These are phyloP conservation scores for Solea senegalensis DNA, from an alignment of 2,113 vertebrate genomes.

Conservation along the genomic window DNA sequence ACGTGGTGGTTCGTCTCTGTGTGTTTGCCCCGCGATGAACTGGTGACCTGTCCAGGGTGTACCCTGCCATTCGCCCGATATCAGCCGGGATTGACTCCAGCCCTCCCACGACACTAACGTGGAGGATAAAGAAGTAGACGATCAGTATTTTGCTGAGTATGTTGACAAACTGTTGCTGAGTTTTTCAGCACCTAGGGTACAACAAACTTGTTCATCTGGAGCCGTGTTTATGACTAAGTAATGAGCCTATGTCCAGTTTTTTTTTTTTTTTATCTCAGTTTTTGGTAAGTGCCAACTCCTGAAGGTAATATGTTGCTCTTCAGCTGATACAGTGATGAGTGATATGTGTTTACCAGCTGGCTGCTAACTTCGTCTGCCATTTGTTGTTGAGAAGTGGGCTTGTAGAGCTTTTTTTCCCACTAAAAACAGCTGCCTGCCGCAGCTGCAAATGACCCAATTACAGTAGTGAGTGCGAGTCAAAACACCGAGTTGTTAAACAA, in stretches of 20 bases:
- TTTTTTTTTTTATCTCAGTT: neutral
- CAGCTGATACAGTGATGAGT: neutral
- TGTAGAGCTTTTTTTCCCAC: neutral
- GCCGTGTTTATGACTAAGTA: too few species aligned
- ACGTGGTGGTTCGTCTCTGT: too few species aligned
- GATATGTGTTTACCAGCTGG: constrained; percentile 4
- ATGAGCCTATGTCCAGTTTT: too few species aligned
- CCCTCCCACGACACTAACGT: too few species aligned
- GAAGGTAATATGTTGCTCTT: neutral
- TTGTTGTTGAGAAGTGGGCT: neutral
- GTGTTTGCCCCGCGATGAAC: too few species aligned
- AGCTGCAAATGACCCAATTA: neutral
- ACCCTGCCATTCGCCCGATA: too few species aligned
- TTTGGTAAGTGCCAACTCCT: neutral
- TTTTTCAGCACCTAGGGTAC: neutral
- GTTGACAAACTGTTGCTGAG: neutral
- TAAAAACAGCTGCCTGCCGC: neutral
- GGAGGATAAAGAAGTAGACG: too few species aligned
- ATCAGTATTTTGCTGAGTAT: too few species aligned
- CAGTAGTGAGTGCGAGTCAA: neutral
- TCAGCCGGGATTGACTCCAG: too few species aligned
- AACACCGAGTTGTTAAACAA: neutral
- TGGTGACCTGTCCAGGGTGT: too few species aligned
- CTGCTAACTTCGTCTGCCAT: neutral
- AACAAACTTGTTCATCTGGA: neutral